Evolutionary conservation across 2,113 vertebrate genomes (phyloP).

Genomic region (Nerophis ophidion): DNA sequence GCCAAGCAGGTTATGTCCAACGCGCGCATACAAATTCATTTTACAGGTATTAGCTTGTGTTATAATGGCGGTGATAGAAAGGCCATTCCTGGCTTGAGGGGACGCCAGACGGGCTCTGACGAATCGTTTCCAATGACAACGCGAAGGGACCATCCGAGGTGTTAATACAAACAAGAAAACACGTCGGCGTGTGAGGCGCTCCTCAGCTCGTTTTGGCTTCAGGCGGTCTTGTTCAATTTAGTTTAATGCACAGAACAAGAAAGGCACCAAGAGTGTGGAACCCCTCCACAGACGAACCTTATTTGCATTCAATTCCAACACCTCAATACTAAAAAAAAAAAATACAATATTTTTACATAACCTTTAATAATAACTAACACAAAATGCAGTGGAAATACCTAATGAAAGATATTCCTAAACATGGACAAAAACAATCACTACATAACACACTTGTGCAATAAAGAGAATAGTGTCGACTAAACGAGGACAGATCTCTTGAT

Average conservation of each 20-base stretch:
- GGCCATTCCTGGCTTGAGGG: not conserved
- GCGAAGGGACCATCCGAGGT: not conserved
- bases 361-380: too few species aligned
- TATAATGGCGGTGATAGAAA: not conserved
- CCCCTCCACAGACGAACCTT: too few species aligned
- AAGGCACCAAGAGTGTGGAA: too few species aligned
- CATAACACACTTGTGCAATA: too few species aligned
- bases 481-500: too few species aligned
- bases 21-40: not conserved
- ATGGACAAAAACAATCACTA: too few species aligned
- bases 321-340: too few species aligned
- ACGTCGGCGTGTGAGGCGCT: not conserved
- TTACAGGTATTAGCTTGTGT: conserved; percentile 1
- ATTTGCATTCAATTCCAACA: too few species aligned
- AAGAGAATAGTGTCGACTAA: too few species aligned
- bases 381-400: too few species aligned
- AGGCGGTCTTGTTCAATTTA: not conserved
- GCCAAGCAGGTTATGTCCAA: not conserved
- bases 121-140: conserved; percentile 5
- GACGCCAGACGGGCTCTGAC: not conserved
- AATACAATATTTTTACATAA: too few species aligned
- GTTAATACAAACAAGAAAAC: not conserved
- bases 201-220: not conserved
- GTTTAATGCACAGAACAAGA: not conserved
- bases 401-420: too few species aligned